A percentile compares a stretch with the other conserved stretches of the same genome.
These are phyloP conservation scores for Limnephilus rhombicus DNA, from an alignment of 2,888 invertebrate species.

Conservation along the genomic window DNA sequence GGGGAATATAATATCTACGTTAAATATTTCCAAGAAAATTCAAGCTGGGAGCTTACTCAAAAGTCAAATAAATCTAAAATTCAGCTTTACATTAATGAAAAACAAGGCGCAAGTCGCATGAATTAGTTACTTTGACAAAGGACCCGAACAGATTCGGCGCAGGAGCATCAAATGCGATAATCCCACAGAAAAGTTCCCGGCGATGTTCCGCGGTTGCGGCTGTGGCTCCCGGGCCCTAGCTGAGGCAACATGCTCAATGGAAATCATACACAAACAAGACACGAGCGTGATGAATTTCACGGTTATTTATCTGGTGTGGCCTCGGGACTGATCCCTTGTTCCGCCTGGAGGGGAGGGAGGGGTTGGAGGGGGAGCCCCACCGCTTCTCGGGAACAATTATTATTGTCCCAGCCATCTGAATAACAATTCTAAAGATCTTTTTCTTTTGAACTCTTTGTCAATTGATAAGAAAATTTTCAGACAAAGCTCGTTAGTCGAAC, in stretches of 20 bases:
- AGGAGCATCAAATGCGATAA: slow-evolving; percentile 28
- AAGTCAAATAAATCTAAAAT: slow-evolving; percentile 27
- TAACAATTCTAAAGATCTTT: background rate
- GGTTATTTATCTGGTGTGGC: background rate
- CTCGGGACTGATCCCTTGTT: background rate
- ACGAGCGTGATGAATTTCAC: background rate
- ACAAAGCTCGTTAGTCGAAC: background rate
- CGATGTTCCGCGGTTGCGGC: slow-evolving; percentile 22
- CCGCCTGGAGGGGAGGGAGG: background rate
- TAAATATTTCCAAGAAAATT: background rate
- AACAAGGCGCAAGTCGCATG: slow-evolving; percentile 10
- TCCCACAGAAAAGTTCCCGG: slow-evolving; percentile 20
- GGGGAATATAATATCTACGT: background rate
- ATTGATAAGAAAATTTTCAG: background rate
- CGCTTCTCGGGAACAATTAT: background rate
- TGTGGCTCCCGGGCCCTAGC: background rate
- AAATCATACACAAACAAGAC: background rate
- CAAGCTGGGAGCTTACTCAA: background rate
- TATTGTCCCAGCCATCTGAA: background rate
- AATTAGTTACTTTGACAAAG: slow-evolving; percentile 30
- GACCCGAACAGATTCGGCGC: background rate
- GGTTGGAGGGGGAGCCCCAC: background rate
- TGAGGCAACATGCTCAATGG: background rate
- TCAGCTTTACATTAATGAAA: background rate
- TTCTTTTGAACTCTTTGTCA: background rate